Conservation (phyloP, 2,113 vertebrate genomes). For the Leucosticte australis region DNA sequence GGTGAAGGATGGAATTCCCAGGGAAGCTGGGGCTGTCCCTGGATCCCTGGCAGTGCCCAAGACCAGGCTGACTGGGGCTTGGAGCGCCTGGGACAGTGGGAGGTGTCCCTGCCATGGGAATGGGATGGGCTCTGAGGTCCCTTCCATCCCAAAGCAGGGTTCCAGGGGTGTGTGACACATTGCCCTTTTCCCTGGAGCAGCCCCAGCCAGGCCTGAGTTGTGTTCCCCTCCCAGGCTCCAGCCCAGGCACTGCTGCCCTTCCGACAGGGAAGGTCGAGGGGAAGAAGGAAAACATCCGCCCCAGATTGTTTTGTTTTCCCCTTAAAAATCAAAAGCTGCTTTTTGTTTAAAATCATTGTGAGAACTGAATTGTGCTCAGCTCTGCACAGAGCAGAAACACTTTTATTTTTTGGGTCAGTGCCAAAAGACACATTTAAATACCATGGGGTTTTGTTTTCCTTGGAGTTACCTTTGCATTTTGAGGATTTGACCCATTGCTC, state of each 20-base stretch:
- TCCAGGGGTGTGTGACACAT: rapidly evolving
- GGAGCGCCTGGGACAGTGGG: background rate
- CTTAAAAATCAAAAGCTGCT: background rate
- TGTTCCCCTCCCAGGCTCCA: background rate
- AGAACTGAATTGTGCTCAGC: background rate
- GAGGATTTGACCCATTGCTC: background rate
- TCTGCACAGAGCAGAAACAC: background rate
- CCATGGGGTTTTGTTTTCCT: rapidly evolving
- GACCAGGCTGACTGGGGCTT: rapidly evolving
- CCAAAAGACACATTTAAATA: background rate
- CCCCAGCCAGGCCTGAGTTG: rapidly evolving
- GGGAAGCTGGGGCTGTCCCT: background rate
- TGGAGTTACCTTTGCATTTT: background rate
- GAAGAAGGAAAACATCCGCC: background rate
- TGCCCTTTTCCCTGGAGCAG: background rate
- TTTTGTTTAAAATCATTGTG: background rate
- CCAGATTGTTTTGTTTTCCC: background rate
- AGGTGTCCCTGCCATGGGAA: background rate
- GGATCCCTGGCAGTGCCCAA: background rate
- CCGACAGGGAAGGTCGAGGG: background rate
- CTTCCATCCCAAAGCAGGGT: background rate
- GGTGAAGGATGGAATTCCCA: background rate
- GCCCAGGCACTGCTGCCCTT: background rate
- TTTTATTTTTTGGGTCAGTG: background rate
- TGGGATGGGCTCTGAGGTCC: background rate